Evolutionary conservation across 2,888 invertebrate species (phyloP).

Genomic region (Eupithecia centaureata): DNA sequence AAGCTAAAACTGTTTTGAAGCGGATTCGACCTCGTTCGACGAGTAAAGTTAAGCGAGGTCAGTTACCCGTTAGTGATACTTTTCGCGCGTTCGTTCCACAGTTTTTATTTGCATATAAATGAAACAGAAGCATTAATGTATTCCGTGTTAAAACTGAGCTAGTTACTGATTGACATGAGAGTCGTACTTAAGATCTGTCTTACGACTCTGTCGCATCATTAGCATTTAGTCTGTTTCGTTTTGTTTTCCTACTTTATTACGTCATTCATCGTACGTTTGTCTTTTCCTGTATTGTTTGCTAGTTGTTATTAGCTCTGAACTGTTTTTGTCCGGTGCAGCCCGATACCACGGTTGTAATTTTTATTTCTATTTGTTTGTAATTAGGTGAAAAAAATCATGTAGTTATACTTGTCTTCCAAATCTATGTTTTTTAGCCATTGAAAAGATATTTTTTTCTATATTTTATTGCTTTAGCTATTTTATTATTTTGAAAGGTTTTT

Average conservation of each 20-base stretch:
- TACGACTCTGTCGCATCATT: too few relatives aligned
- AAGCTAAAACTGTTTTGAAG: constrained; percentile 14
- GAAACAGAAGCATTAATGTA: not conserved
- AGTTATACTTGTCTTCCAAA: too few relatives aligned
- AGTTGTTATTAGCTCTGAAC: not conserved
- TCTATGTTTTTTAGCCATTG: too few relatives aligned
- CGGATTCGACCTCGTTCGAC: constrained; percentile 39
- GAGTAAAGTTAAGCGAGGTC: constrained; percentile 50
- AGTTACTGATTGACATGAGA: constrained; percentile 1
- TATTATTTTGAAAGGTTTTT: too few relatives aligned
- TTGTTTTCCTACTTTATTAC: constrained; percentile 1
- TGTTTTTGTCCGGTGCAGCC: not conserved
- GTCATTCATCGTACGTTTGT: not conserved
- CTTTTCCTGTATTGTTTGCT: not conserved
- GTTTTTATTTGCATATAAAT: not conserved
- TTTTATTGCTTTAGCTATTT: too few relatives aligned
- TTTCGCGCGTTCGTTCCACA: constrained; percentile 2
- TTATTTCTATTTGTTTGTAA: too few relatives aligned
- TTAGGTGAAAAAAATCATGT: too few relatives aligned
- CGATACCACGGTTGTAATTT: too few relatives aligned
- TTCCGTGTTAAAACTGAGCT: not conserved
- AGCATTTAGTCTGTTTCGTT: not conserved
- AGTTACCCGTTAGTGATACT: constrained; percentile 44
- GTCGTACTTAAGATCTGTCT: too few relatives aligned
- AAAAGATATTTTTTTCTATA: too few relatives aligned